Percentiles rank a stretch among this genome's conserved stretches.
phyloP scores from a whole-genome alignment of 2,888 invertebrate genomes.

The Latheticus oryzae region DNA sequence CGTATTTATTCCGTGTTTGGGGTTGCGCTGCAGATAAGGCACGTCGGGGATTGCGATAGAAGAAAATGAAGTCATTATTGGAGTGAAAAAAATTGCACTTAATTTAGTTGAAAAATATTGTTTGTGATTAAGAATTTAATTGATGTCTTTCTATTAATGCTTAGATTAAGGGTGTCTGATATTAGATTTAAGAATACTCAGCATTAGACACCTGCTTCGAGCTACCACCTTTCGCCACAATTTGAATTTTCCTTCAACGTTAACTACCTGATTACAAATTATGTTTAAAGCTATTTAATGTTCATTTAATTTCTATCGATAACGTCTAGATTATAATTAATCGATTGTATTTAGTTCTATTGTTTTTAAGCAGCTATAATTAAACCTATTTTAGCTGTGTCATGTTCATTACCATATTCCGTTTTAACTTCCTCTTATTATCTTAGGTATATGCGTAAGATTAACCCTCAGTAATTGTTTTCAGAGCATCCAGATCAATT shows the following conservation, averaged over 20 bases:
- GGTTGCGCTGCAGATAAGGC: conserved; percentile 35
- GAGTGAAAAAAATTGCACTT: conserved; percentile 1
- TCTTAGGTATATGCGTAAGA: conserved; percentile 50
- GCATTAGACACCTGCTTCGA: conserved; percentile 34
- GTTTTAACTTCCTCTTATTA: conserved; percentile 52
- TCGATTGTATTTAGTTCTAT: conserved; percentile 2
- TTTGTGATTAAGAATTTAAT: too few relatives aligned
- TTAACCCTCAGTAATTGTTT: conserved; percentile 52
- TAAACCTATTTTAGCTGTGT: too few relatives aligned
- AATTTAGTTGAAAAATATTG: too few relatives aligned
- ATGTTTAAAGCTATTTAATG: conserved; percentile 26
- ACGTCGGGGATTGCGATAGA: conserved; percentile 34
- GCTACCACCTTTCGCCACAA: conserved; percentile 26
- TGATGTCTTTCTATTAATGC: conserved; percentile 17
- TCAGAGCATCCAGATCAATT: conserved; percentile 46
- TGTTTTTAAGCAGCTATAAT: conserved; percentile 18
- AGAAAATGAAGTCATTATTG: conserved; percentile 28
- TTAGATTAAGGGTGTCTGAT: conserved; percentile 20
- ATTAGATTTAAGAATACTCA: conserved; percentile 11
- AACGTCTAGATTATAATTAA: conserved; percentile 21
- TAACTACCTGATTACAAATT: conserved; percentile 35
- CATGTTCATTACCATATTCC: conserved; percentile 52
- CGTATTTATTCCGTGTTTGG: conserved; percentile 51
- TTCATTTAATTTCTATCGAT: conserved; percentile 27
- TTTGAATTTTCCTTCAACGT: conserved; percentile 33